Percentiles rank a stretch among this genome's conserved stretches.
Conservation (phyloP, 2,113 vertebrate species). For the Entomyzon cyanotis region DNA sequence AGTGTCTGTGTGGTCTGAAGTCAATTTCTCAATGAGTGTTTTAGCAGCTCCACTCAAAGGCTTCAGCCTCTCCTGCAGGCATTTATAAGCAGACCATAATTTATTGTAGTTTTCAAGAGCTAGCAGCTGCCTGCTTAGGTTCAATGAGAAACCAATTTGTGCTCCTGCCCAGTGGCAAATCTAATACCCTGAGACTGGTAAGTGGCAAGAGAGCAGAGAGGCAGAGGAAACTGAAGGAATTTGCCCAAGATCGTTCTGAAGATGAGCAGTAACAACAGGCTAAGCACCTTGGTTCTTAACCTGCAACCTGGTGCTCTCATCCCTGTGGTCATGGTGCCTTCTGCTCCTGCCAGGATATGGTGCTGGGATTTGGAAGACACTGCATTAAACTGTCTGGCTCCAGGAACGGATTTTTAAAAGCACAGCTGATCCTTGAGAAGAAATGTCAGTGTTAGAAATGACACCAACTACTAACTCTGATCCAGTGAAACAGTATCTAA, state of each 20-base stretch:
- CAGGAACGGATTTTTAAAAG: neutral
- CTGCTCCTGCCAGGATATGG: neutral
- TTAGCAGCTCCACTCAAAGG: neutral
- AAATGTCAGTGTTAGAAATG: conserved; percentile 44
- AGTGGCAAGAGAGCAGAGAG: neutral
- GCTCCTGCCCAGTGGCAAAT: neutral
- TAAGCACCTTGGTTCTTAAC: neutral
- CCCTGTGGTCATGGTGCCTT: neutral
- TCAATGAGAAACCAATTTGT: neutral
- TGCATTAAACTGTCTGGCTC: neutral
- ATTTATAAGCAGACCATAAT: neutral
- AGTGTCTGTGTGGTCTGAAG: neutral
- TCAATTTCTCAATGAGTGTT: neutral
- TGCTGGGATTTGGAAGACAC: neutral
- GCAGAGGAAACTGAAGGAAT: neutral
- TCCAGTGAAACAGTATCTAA: conserved; percentile 28
- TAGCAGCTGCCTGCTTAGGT: neutral
- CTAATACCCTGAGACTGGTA: neutral
- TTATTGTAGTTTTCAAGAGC: neutral
- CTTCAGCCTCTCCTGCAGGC: neutral
- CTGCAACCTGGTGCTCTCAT: neutral
- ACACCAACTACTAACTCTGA: neutral
- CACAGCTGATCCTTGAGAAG: conserved; percentile 23
- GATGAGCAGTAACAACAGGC: neutral
- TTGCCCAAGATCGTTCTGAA: neutral